Evolutionary conservation across 2,888 invertebrate genomes (phyloP).

Genomic region (Xestia sexstrigata): DNA sequence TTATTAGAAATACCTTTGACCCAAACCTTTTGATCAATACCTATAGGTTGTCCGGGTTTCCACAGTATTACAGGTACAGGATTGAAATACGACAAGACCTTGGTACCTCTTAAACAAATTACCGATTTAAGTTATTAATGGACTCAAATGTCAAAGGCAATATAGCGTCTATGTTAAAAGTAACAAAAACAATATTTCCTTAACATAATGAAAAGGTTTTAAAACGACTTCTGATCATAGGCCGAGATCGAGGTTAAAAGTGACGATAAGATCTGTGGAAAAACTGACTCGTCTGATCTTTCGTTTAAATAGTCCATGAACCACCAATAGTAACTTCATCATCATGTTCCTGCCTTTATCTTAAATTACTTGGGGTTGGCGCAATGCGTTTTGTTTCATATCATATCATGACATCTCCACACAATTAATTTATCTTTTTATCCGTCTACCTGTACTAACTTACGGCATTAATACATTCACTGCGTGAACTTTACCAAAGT

Average conservation of each 20-base stretch:
- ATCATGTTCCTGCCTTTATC: not conserved
- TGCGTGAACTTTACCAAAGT: slow-evolving; percentile 24
- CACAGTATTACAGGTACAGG: not conserved
- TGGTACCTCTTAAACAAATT: not conserved
- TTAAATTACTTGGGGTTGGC: not conserved
- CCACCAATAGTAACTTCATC: not conserved
- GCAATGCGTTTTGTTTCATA: not conserved
- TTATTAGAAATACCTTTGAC: slow-evolving; percentile 6
- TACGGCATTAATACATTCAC: slow-evolving; percentile 25
- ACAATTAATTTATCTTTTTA: not conserved
- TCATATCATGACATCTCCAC: not conserved
- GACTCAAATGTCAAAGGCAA: no score
- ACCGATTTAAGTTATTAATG: not conserved
- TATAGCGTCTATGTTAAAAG: no score
- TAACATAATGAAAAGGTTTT: not conserved
- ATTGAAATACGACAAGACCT: not conserved
- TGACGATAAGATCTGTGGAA: not conserved
- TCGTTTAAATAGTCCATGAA: not conserved
- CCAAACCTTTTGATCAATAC: not conserved
- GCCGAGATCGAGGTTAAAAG: not conserved
- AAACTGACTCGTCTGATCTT: not conserved
- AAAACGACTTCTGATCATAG: not conserved
- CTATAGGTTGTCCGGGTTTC: not conserved
- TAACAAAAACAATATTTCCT: not conserved
- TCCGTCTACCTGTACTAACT: not conserved